Percentiles rank a stretch among this genome's conserved stretches.
Evolutionary conservation across 2,797 vertebrate species (phyloP).

Genomic region (Urocyon cinereoargenteus): DNA sequence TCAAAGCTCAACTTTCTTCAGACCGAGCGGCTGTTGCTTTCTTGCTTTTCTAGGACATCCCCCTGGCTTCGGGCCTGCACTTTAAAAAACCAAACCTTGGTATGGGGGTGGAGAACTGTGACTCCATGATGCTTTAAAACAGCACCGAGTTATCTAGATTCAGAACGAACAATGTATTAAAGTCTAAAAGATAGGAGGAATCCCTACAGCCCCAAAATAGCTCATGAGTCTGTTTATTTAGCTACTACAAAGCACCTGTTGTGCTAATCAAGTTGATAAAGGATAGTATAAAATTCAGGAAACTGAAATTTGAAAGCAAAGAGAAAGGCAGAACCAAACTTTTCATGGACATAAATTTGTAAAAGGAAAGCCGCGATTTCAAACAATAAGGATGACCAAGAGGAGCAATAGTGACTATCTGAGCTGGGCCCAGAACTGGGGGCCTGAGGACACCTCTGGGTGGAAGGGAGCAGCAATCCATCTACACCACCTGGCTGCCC

Average conservation of each 20-base stretch:
- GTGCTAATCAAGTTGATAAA: neutral
- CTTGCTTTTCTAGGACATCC: slow-evolving; percentile 54
- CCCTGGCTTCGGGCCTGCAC: neutral
- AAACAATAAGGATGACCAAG: neutral
- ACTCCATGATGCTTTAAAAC: neutral
- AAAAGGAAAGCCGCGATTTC: neutral
- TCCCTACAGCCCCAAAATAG: neutral
- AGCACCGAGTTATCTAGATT: neutral
- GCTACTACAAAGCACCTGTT: neutral
- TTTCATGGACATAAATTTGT: neutral
- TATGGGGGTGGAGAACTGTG: neutral
- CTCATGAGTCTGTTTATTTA: neutral
- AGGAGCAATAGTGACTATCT: neutral
- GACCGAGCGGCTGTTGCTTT: slow-evolving; percentile 64
- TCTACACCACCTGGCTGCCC: fast-evolving
- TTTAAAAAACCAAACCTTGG: neutral
- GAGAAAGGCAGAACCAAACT: neutral
- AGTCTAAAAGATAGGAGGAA: neutral
- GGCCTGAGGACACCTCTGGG: fast-evolving
- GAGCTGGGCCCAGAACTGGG: fast-evolving
- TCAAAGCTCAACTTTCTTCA: slow-evolving; percentile 83
- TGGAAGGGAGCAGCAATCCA: fast-evolving
- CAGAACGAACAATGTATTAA: neutral
- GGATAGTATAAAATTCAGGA: neutral
- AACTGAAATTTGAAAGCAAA: neutral